Percentiles rank a stretch among this genome's conserved stretches.
Evolutionary conservation across 2,888 invertebrate species (phyloP).

Genomic region (Xestoiulus laeticollis): DNA sequence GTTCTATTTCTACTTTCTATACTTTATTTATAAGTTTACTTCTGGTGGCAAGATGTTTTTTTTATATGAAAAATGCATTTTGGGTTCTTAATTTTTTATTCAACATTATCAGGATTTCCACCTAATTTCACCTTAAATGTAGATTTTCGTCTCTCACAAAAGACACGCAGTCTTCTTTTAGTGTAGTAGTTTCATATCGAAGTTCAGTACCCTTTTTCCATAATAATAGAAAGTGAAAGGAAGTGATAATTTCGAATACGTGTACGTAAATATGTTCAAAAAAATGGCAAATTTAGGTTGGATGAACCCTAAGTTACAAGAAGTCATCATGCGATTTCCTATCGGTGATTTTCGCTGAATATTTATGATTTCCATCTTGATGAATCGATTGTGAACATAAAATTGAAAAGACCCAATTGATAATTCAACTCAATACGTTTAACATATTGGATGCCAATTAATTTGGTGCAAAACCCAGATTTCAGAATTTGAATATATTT

Average conservation of each 20-base stretch:
- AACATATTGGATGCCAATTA: neutral
- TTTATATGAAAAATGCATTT: neutral
- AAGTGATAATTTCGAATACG: neutral
- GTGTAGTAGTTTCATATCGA: neutral
- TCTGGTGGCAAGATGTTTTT: neutral
- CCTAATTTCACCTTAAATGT: neutral
- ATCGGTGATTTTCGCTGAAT: neutral
- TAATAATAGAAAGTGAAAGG: neutral
- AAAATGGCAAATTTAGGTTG: neutral
- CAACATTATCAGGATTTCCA: neutral
- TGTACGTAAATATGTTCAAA: neutral
- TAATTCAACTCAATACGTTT: neutral
- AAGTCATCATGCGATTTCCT: neutral
- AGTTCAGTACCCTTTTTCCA: neutral
- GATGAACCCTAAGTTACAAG: neutral
- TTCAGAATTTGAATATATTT: too few species aligned
- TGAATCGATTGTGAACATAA: neutral
- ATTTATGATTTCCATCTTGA: neutral
- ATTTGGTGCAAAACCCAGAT: neutral
- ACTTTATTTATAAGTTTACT: neutral
- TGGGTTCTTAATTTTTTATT: neutral
- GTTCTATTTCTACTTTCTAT: neutral
- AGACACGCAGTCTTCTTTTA: neutral
- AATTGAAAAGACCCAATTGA: neutral
- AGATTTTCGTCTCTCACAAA: neutral